Percentiles rank a stretch among this genome's conserved stretches.
Evolutionary conservation across 2,113 vertebrate genomes (phyloP).

Genomic region (Aspiorhynchus laticeps): DNA sequence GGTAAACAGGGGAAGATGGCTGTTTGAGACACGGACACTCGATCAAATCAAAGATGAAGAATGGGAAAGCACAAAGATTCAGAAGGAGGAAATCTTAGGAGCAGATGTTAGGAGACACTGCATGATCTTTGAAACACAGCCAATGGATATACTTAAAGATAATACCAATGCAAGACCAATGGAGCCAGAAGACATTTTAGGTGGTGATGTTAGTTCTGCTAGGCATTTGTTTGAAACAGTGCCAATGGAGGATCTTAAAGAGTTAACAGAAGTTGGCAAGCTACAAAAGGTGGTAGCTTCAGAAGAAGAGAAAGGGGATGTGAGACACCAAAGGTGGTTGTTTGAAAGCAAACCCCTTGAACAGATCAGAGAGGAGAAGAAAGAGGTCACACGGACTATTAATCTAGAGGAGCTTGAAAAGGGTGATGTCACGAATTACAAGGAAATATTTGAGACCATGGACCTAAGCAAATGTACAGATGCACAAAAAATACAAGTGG

Average conservation of each 20-base stretch:
- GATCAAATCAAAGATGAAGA: conserved; percentile 86
- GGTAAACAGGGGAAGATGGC: conserved; percentile 80
- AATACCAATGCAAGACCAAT: conserved; percentile 69
- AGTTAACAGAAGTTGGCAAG: conserved; percentile 82
- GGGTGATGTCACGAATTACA: conserved; percentile 84
- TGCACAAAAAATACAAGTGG: conserved; percentile 83
- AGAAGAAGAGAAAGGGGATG: conserved; percentile 88
- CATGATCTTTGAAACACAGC: conserved; percentile 87
- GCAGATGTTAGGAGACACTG: conserved; percentile 85
- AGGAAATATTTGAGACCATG: conserved; percentile 85
- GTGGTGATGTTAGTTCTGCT: conserved; percentile 83
- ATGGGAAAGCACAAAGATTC: conserved; percentile 69
- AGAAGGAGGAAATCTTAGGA: conserved; percentile 84
- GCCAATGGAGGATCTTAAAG: conserved; percentile 85
- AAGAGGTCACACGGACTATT: conserved; percentile 80
- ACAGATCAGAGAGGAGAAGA: conserved; percentile 85
- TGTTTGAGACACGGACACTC: conserved; percentile 86
- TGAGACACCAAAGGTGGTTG: conserved; percentile 87
- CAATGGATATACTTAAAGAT: conserved; percentile 84
- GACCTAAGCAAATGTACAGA: conserved; percentile 83
- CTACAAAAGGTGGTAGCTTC: conserved; percentile 80
- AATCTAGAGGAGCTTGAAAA: conserved; percentile 84
- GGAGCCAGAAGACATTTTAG: conserved; percentile 78
- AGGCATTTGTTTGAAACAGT: conserved; percentile 88
- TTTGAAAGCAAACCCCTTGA: conserved; percentile 90